Evolutionary conservation across 2,888 invertebrate genomes (phyloP).

Genomic region (Drosophila antonietae): DNA sequence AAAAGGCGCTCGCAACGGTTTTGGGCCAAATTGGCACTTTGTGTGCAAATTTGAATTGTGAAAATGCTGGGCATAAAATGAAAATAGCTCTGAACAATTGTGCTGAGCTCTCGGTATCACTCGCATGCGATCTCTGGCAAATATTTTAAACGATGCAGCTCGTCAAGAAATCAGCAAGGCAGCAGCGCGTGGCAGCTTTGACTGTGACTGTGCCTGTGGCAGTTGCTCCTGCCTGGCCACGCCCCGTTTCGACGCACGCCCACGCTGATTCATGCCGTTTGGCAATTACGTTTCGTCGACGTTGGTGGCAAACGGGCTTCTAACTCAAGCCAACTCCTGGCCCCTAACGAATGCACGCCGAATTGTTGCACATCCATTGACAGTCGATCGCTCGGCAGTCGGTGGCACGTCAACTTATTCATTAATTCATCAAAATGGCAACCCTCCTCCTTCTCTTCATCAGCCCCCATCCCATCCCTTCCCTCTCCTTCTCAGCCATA

Average conservation of each 20-base stretch:
- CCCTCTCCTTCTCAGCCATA: background rate
- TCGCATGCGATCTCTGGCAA: slow-evolving; percentile 68
- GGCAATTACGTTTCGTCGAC: slow-evolving; percentile 67
- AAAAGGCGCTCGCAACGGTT: slow-evolving; percentile 79
- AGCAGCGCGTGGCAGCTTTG: slow-evolving; percentile 44
- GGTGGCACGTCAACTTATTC: slow-evolving; percentile 81
- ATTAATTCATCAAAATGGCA: slow-evolving; percentile 81
- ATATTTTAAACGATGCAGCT: slow-evolving; percentile 69
- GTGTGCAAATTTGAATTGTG: slow-evolving; percentile 82
- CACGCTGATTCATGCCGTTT: slow-evolving; percentile 58
- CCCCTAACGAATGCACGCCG: slow-evolving; percentile 81
- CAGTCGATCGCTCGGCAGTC: slow-evolving; percentile 78
- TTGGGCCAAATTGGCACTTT: slow-evolving; percentile 79
- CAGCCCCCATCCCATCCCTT: background rate
- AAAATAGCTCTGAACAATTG: slow-evolving; percentile 67
- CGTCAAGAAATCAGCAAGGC: slow-evolving; percentile 56
- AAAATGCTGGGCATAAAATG: slow-evolving; percentile 66
- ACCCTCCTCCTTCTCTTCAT: background rate
- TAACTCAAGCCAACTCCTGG: slow-evolving; percentile 25
- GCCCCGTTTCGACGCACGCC: slow-evolving; percentile 48
- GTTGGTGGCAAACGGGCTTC: slow-evolving; percentile 75
- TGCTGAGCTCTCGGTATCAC: slow-evolving; percentile 56
- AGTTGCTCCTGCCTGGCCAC: slow-evolving; percentile 46
- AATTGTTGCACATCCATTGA: slow-evolving; percentile 83
- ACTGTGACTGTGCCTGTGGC: background rate